Percentiles rank a stretch among this genome's conserved stretches.
Conservation (phyloP, 2,113 vertebrate species). For the Capreolus pygargus region DNA sequence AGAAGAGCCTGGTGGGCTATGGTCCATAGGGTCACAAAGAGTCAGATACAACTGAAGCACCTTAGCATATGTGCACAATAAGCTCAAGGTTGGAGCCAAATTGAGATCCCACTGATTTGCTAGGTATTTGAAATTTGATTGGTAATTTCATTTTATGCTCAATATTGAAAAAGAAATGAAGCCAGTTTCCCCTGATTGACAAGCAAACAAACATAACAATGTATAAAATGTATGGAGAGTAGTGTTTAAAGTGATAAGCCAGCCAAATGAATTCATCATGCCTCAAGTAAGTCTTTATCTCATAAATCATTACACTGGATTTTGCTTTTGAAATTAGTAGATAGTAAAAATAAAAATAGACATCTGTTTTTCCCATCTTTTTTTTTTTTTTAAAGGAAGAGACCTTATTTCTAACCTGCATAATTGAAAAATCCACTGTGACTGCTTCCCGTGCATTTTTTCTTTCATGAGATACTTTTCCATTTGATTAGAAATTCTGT, state of each 20-base stretch:
- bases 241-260: not conserved
- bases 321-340: not conserved
- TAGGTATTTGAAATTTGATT: not conserved
- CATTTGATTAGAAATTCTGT: not conserved
- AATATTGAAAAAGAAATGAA: slow-evolving; percentile 31
- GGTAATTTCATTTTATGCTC: not conserved
- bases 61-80: not conserved
- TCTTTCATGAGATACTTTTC: not conserved
- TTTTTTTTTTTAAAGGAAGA: not conserved
- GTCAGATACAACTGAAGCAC: not conserved
- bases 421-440: not conserved
- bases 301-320: not conserved
- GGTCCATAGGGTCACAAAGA: not conserved
- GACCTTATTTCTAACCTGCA: not conserved
- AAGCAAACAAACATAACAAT: not conserved
- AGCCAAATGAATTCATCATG: not conserved
- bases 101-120: not conserved
- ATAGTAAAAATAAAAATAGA: not conserved
- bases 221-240: not conserved
- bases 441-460: not conserved
- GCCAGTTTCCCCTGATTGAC: not conserved
- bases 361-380: not conserved
- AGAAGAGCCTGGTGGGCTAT: not conserved
- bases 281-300: not conserved
- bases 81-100: not conserved